A percentile compares a stretch with the other conserved stretches of the same genome.
Evolutionary conservation across 2,113 vertebrate species (phyloP).

Genomic region (Amphiprion percula): DNA sequence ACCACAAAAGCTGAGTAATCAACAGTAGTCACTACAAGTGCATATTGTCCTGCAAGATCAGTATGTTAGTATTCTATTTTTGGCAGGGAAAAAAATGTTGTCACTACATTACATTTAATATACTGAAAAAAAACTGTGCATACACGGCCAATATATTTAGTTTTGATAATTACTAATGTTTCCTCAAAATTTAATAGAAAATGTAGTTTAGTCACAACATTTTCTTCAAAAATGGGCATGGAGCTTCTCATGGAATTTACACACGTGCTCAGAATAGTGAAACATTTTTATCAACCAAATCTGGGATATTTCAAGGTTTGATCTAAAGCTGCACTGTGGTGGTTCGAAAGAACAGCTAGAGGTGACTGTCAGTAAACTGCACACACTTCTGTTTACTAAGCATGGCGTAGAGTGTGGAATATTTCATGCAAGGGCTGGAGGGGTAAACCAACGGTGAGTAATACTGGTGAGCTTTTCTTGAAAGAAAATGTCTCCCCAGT

Average conservation of each 20-base stretch:
- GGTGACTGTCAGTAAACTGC: neutral
- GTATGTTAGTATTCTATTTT: neutral
- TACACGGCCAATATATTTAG: too few species aligned
- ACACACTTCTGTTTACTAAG: neutral
- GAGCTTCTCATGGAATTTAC: too few species aligned
- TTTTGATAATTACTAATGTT: too few species aligned
- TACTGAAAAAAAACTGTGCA: too few species aligned
- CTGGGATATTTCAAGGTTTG: neutral
- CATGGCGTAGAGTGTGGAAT: neutral
- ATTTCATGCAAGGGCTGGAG: neutral
- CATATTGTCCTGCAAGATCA: neutral
- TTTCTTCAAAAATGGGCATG: too few species aligned
- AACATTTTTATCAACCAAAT: neutral
- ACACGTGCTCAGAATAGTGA: too few species aligned
- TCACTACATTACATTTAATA: too few species aligned
- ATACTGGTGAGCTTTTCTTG: neutral
- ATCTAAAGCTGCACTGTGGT: neutral
- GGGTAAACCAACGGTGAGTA: neutral
- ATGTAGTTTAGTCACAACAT: too few species aligned
- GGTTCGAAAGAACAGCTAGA: neutral
- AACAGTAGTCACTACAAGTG: neutral
- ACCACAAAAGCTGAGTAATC: neutral
- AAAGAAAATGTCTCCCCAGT: neutral
- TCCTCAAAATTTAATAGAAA: too few species aligned
- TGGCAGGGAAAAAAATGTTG: too few species aligned